These are phyloP conservation scores for Xylophagus ater DNA, from an alignment of 2,888 invertebrate genomes.

Conservation along the genomic window DNA sequence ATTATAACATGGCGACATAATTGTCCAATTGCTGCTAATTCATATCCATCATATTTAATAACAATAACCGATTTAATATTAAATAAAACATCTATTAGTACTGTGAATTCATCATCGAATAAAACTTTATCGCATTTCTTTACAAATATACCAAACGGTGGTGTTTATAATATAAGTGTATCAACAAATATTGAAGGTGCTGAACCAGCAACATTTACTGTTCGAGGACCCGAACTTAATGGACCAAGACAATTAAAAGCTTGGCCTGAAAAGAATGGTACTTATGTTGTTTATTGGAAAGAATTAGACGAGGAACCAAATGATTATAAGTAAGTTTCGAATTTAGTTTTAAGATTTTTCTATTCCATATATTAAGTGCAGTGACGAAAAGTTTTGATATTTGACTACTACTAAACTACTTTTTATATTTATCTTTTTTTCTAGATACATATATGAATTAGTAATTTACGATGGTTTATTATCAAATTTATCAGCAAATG, in stretches of 20 bases:
- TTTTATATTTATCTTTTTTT: conserved; percentile 18
- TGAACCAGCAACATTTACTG: conserved; percentile 39
- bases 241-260: conserved; percentile 54
- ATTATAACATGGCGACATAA: conserved; percentile 60
- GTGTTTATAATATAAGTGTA: conserved; percentile 42
- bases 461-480: conserved; percentile 48
- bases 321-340: conserved; percentile 21
- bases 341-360: conserved; percentile 9
- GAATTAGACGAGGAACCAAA: conserved; percentile 32
- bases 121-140: conserved; percentile 44
- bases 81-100: conserved; percentile 40
- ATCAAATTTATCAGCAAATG: conserved; percentile 40
- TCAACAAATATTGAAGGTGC: conserved; percentile 32
- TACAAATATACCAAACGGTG: conserved; percentile 44
- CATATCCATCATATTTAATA: conserved; percentile 36
- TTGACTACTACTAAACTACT: neutral
- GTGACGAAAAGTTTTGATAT: no score
- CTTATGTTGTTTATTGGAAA: conserved; percentile 56
- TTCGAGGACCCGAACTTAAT: conserved; percentile 46
- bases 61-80: conserved; percentile 41
- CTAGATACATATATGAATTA: conserved; percentile 50
- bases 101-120: conserved; percentile 41
- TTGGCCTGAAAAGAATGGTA: conserved; percentile 48
- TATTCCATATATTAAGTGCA: no score
- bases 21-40: conserved; percentile 43